Conservation (phyloP, 2,113 vertebrate genomes). For the Gymnogyps californianus region DNA sequence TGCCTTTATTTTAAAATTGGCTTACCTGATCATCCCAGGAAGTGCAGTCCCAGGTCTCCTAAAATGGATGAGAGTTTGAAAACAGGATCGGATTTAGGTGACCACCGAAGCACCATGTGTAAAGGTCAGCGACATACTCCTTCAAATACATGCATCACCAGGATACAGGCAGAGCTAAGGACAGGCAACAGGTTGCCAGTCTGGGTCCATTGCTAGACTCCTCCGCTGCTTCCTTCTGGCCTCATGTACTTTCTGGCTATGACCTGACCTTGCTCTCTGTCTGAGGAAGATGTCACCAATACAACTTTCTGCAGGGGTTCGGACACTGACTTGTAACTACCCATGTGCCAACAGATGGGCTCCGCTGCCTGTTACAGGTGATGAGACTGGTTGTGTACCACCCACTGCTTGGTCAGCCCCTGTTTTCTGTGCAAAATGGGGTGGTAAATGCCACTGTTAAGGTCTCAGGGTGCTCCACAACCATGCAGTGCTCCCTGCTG, state of each 20-base stretch:
- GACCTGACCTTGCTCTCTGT: not conserved
- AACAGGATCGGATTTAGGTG: not conserved
- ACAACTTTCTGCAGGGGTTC: not conserved
- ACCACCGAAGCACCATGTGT: not conserved
- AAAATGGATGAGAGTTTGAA: not conserved
- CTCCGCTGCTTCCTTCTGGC: not conserved
- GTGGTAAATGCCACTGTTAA: not conserved
- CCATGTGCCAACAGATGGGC: fast-evolving
- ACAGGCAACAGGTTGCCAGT: not conserved
- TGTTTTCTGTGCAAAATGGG: not conserved
- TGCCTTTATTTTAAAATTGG: not conserved
- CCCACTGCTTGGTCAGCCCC: not conserved
- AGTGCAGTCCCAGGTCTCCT: not conserved
- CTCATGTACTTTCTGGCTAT: not conserved
- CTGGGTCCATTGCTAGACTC: not conserved
- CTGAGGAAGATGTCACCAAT: not conserved
- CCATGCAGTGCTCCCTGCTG: not conserved
- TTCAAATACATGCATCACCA: not conserved
- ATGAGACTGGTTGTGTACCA: not conserved
- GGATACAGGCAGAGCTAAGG: not conserved
- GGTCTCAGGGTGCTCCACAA: not conserved
- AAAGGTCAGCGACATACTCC: not conserved
- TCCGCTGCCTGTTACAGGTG: not conserved
- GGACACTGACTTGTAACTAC: not conserved
- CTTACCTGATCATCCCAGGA: not conserved